phyloP scores from a whole-genome alignment of 2,888 invertebrate genomes.

The Diplolepis rosae region DNA sequence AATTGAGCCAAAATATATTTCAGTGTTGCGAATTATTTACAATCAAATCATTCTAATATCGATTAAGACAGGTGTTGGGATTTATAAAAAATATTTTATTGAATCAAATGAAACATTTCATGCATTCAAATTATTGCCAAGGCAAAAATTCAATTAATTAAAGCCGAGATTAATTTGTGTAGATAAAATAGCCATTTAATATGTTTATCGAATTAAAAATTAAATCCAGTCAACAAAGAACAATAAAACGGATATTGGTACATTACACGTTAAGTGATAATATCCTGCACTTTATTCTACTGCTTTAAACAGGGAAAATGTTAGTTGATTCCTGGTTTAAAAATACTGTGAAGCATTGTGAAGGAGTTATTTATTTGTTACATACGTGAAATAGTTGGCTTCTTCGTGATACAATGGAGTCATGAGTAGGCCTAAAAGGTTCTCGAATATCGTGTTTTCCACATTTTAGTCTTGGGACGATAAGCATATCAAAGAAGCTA shows the following conservation, averaged over 20 bases:
- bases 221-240: too few species aligned
- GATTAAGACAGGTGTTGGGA: too few species aligned
- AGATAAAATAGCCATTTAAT: neutral
- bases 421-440: slow-evolving; percentile 17
- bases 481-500: slow-evolving; percentile 27
- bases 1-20: too few species aligned
- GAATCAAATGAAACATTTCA: too few species aligned
- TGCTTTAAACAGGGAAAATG: neutral
- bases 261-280: neutral
- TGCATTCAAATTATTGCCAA: too few species aligned
- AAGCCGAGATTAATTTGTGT: too few species aligned
- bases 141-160: too few species aligned
- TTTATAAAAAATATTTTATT: too few species aligned
- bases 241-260: too few species aligned
- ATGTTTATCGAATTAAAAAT: too few species aligned
- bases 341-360: neutral
- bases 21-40: too few species aligned
- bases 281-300: neutral
- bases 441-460: slow-evolving; percentile 25
- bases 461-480: slow-evolving; percentile 15
- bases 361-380: neutral
- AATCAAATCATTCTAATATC: too few species aligned
- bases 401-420: neutral
- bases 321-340: neutral
- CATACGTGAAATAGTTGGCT: neutral